These are phyloP conservation scores for Chaetoderma sp. DNA, from an alignment of 2,888 invertebrate species.

Conservation along the genomic window DNA sequence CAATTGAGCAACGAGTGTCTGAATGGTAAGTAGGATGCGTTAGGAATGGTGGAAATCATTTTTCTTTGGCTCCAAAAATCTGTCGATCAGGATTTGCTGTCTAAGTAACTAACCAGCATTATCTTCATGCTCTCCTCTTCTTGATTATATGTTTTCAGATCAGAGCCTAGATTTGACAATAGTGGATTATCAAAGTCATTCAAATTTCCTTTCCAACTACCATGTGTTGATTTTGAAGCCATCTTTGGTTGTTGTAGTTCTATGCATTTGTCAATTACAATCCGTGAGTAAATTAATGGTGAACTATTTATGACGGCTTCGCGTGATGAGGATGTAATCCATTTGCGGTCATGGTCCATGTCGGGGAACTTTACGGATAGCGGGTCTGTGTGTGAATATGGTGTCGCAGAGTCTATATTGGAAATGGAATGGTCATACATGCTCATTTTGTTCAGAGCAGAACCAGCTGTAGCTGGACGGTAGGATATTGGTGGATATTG, in stretches of 20 bases:
- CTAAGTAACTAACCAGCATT: too few relatives aligned
- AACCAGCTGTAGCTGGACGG: constrained; percentile 3
- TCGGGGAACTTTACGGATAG: constrained; percentile 43
- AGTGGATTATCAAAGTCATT: constrained; percentile 62
- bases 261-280: constrained; percentile 51
- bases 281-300: constrained; percentile 64
- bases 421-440: too few relatives aligned
- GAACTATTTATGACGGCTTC: constrained; percentile 56
- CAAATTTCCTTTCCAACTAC: constrained; percentile 50
- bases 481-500: neutral
- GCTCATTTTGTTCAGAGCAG: too few relatives aligned
- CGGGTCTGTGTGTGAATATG: constrained; percentile 34
- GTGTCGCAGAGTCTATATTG: neutral
- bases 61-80: too few relatives aligned
- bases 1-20: too few relatives aligned
- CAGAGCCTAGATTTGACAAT: constrained; percentile 60
- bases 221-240: constrained; percentile 38
- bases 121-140: constrained; percentile 51
- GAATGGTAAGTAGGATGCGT: too few relatives aligned
- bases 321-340: constrained; percentile 44
- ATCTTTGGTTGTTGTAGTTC: constrained; percentile 39
- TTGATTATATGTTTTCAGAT: constrained; percentile 61
- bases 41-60: too few relatives aligned
- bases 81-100: too few relatives aligned
- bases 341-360: constrained; percentile 27